Percentiles rank a stretch among this genome's conserved stretches.
These are phyloP conservation scores for Heliconius melpomene DNA, from an alignment of 1,140 invertebrate genomes.

Conservation along the genomic window DNA sequence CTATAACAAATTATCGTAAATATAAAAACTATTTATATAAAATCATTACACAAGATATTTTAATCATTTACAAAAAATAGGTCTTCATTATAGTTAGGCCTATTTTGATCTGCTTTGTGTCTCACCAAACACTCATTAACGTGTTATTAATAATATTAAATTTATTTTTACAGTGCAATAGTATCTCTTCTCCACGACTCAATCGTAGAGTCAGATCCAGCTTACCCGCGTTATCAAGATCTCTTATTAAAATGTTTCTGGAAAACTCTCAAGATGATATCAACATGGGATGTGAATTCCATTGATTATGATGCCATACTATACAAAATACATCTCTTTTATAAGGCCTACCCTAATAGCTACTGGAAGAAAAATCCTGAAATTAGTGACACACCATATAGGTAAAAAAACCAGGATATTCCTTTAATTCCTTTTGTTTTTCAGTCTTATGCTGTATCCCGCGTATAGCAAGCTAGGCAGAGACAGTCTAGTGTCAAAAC, in stretches of 20 bases:
- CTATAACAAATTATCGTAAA: too few species aligned
- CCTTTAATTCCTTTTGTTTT: background rate
- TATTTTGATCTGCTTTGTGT: too few species aligned
- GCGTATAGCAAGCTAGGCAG: too few species aligned
- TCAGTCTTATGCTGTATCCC: background rate
- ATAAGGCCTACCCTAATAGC: conserved; percentile 90
- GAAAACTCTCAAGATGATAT: conserved; percentile 91
- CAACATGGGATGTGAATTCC: conserved; percentile 87
- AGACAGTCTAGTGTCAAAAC: too few species aligned
- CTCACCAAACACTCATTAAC: too few species aligned
- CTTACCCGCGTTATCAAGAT: conserved; percentile 87
- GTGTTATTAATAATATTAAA: too few species aligned
- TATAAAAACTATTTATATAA: too few species aligned
- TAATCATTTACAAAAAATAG: too few species aligned
- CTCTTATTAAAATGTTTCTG: conserved; percentile 94
- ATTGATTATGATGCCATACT: conserved; percentile 91
- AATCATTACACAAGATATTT: too few species aligned
- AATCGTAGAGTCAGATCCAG: conserved; percentile 72
- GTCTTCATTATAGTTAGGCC: too few species aligned
- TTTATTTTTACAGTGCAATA: conserved; percentile 64
- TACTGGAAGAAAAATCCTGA: conserved; percentile 88
- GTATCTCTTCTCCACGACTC: conserved; percentile 77
- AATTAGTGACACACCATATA: conserved; percentile 86
- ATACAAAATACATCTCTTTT: conserved; percentile 92
- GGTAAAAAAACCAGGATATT: conserved; percentile 46